Evolutionary conservation across 2,113 vertebrate genomes (phyloP), one percentile per base, ranked within the genome.

Genomic region (Saguinus midas): DNA sequence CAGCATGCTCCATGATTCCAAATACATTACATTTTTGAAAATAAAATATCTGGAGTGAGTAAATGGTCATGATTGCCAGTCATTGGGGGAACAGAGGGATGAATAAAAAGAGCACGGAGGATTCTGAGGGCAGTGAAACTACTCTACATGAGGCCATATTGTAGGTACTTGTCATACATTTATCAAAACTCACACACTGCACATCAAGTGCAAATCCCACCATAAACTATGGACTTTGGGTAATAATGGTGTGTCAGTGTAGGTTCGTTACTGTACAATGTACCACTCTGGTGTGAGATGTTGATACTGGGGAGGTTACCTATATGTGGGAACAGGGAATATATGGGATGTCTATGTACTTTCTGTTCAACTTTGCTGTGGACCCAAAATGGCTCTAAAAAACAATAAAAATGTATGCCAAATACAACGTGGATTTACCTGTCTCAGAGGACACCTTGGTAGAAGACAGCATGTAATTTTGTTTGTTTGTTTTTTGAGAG

Each of bases 361-460:
- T 82, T 61, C 11, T 79, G 29, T 3, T 96, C 29, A 40, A 64
- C 43, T 70, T 90, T 70, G 0, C 6, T 48, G 16, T 84, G 17
- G 89, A 82, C 23, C 4, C 21, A 57, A 84, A 92, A 66, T 45
- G 23, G 25, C 8, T 68, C 52, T 85, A 64, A 83, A 87, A 70
- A 76, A 40, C 43, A 76, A 87, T 27, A 43, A 40, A n/a, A 55
- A 68, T 40, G 7, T 6, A 3, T n/a, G 61, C 37, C 8, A 16
- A 27, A 43, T 21, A 1, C 0, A 75, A 50, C 37, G 86, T 79
- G 81, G 43, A 64, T 85, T 93, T 11, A 80, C 85, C 68, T 18
- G 0, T 55, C 20, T 35, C 21, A 40, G n/a, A 1, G 0, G 58
- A 61, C 1, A 1, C 2, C 48, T 79, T 12, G 0, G 52, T 79